Evolutionary conservation across 2,113 vertebrate species (phyloP).

Genomic region (Diadophis punctatus): DNA sequence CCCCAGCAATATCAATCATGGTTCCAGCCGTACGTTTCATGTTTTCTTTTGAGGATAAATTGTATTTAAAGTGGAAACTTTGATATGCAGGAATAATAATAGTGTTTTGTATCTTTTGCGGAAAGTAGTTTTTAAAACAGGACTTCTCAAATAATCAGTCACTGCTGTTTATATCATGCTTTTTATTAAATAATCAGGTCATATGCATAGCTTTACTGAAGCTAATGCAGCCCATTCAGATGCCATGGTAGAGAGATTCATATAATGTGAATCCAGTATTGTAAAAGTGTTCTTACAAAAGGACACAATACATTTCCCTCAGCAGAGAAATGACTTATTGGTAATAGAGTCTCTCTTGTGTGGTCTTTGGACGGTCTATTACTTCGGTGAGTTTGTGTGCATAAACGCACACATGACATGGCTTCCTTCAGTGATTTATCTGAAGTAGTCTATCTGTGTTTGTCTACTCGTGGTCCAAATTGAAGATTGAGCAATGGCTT

Average conservation of each 20-base stretch:
- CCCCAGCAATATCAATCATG: conserved; percentile 20
- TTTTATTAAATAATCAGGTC: conserved; percentile 18
- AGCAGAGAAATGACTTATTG: background rate
- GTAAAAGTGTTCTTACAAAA: conserved; percentile 31
- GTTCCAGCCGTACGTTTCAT: conserved; percentile 50
- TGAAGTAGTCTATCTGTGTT: background rate
- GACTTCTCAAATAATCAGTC: conserved; percentile 46
- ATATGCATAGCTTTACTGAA: conserved; percentile 16
- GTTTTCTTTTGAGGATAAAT: conserved; percentile 39
- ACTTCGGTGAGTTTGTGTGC: background rate
- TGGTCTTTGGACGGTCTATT: background rate
- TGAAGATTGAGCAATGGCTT: background rate
- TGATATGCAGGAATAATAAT: conserved; percentile 37
- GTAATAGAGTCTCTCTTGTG: background rate
- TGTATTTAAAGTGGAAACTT: conserved; percentile 29
- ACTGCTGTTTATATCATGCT: conserved; percentile 11
- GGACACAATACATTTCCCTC: conserved; percentile 36
- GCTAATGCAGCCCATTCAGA: conserved; percentile 30
- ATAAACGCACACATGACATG: conserved; percentile 3
- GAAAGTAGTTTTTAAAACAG: background rate
- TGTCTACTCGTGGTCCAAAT: background rate
- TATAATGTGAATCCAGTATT: conserved; percentile 24
- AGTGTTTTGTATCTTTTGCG: conserved; percentile 24
- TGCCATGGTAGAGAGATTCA: background rate
- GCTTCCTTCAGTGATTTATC: background rate